Conservation (phyloP, 2,888 invertebrate genomes). For the Heliconius sara region DNA sequence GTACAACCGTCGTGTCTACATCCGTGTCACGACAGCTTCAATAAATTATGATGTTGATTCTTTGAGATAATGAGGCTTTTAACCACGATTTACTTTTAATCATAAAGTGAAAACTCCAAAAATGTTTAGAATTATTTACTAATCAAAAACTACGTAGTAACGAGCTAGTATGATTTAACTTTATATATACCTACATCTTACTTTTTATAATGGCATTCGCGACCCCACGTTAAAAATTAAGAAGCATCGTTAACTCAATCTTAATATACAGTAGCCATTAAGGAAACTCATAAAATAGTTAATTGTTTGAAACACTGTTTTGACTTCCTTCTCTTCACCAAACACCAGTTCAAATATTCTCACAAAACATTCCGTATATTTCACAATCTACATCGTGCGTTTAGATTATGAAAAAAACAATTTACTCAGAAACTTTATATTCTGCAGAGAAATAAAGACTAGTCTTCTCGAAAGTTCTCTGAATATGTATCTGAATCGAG, state of each 20-base stretch:
- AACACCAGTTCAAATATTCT: background rate
- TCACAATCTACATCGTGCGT: background rate
- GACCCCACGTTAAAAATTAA: background rate
- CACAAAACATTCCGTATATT: constrained; percentile 10
- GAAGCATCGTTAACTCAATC: background rate
- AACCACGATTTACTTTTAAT: too few relatives aligned
- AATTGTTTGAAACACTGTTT: background rate
- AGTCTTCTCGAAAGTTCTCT: background rate
- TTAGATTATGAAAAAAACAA: background rate
- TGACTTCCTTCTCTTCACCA: background rate
- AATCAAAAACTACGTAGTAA: too few relatives aligned
- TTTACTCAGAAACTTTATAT: background rate
- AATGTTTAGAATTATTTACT: too few relatives aligned
- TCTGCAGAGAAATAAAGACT: background rate
- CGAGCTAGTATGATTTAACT: too few relatives aligned
- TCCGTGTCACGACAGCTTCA: too few relatives aligned
- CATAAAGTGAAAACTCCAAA: too few relatives aligned
- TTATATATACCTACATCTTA: too few relatives aligned
- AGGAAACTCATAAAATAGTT: constrained; percentile 5
- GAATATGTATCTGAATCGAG: background rate
- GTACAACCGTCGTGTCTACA: too few relatives aligned
- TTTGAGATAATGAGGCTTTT: too few relatives aligned
- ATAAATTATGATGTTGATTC: too few relatives aligned
- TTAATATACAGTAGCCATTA: background rate
- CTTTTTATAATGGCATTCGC: too few relatives aligned